Evolutionary conservation across 2,113 vertebrate species (phyloP).

Genomic region (Asarcornis scutulata): DNA sequence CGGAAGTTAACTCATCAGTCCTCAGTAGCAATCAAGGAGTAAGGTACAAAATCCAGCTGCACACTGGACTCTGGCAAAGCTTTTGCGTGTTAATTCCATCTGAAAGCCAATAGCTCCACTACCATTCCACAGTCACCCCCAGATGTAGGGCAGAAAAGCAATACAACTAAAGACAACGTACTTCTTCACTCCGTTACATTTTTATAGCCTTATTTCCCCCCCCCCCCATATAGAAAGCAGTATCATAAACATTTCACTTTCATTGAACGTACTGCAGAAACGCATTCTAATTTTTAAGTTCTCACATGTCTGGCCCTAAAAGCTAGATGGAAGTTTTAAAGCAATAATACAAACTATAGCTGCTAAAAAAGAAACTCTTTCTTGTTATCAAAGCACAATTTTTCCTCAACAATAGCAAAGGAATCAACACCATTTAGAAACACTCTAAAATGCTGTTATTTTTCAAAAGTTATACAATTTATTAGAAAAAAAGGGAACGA

Average conservation of each 20-base stretch:
- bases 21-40: not conserved
- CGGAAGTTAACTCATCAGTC: not conserved
- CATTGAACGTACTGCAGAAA: not conserved
- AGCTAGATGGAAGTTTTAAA: not conserved
- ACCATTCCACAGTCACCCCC: not conserved
- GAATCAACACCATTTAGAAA: not conserved
- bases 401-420: not conserved
- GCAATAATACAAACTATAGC: not conserved
- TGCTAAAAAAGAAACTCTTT: not conserved
- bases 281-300: not conserved
- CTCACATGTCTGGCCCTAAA: not conserved
- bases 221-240: not conserved
- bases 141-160: not conserved
- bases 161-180: not conserved
- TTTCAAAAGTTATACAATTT: not conserved
- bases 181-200: not conserved
- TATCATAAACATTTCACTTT: not conserved
- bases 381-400: not conserved
- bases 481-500: accelerated
- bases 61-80: not conserved
- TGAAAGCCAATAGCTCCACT: not conserved
- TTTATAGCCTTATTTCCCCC: not conserved
- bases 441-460: not conserved
- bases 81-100: not conserved
- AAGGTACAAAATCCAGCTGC: not conserved